These are phyloP conservation scores for Bombus picipes DNA, from an alignment of 1,140 invertebrate species.

Conservation along the genomic window DNA sequence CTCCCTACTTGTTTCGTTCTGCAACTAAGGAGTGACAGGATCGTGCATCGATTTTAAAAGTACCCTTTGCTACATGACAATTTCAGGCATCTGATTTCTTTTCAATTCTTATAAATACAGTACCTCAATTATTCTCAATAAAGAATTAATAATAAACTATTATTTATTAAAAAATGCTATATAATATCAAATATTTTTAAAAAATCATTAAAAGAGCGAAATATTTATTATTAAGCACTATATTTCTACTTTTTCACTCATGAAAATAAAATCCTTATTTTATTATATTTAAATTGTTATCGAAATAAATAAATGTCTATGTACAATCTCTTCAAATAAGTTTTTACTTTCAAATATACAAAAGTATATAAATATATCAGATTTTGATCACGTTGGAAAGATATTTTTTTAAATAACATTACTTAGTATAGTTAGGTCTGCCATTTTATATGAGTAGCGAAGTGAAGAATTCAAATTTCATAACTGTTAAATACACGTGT, in stretches of 20 bases:
- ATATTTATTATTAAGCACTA: not conserved
- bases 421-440: not conserved
- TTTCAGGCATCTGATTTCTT: not conserved
- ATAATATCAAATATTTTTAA: not conserved
- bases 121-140: not conserved
- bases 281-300: not conserved
- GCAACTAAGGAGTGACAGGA: slow-evolving; percentile 57
- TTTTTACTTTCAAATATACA: not conserved
- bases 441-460: not conserved
- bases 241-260: not conserved
- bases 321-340: not conserved
- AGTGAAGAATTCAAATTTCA: not conserved
- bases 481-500: slow-evolving; percentile 7
- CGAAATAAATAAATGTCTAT: not conserved
- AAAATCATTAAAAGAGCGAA: not conserved
- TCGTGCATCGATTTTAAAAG: slow-evolving; percentile 26
- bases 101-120: not conserved
- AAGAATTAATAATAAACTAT: not conserved
- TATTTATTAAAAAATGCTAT: not conserved
- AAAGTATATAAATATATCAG: not conserved
- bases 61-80: not conserved
- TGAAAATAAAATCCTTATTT: not conserved
- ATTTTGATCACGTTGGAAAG: not conserved
- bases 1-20: slow-evolving; percentile 58
- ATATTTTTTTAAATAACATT: not conserved